Percentiles rank a stretch among this genome's conserved stretches.
Evolutionary conservation across 2,888 invertebrate genomes (phyloP).

Genomic region (Erebia epiphron): DNA sequence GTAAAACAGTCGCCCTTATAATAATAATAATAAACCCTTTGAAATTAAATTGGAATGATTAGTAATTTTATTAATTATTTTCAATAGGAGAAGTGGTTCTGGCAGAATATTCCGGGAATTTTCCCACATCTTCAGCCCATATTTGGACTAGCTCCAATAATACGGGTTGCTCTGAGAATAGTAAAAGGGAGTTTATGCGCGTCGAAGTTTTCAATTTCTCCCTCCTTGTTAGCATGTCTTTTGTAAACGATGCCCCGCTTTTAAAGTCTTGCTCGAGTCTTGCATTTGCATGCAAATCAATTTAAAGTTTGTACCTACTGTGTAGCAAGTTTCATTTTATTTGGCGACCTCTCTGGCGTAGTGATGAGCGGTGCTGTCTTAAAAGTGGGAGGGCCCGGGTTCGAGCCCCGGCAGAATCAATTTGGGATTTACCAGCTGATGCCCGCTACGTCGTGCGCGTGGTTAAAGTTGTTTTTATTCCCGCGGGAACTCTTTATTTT

Average conservation of each 20-base stretch:
- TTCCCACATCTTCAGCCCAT: constrained; percentile 23
- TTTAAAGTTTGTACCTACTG: background rate
- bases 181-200: constrained; percentile 28
- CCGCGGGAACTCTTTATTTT: too few species aligned
- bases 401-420: too few species aligned
- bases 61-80: constrained; percentile 26
- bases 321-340: too few species aligned
- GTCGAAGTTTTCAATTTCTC: constrained; percentile 32
- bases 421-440: too few species aligned
- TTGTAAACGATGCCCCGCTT: constrained; percentile 18
- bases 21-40: too few species aligned
- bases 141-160: constrained; percentile 40
- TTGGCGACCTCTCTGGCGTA: too few species aligned
- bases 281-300: constrained; percentile 13
- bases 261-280: constrained; percentile 10
- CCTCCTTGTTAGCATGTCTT: constrained; percentile 24
- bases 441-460: too few species aligned
- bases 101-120: constrained; percentile 31
- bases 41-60: background rate
- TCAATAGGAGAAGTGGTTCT: constrained; percentile 33
- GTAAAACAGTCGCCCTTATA: too few species aligned
- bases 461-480: too few species aligned
- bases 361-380: too few species aligned
- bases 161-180: constrained; percentile 25
- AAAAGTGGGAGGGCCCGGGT: too few species aligned